Evolutionary conservation across 2,113 vertebrate genomes (phyloP).

Genomic region (Polyodon spathula): DNA sequence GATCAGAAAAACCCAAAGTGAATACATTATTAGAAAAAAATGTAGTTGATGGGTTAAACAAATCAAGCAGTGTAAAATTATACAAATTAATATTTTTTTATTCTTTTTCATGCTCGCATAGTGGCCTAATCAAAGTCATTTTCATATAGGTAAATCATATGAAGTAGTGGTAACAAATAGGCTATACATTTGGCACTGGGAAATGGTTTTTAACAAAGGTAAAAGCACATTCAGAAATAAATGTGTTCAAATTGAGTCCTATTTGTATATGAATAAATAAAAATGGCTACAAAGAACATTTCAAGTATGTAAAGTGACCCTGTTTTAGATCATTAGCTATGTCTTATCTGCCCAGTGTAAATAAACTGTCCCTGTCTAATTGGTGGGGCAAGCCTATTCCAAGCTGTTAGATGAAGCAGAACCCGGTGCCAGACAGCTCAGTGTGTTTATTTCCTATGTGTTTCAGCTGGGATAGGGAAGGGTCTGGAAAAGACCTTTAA

Average conservation of each 20-base stretch:
- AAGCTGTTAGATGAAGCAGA: slow-evolving; percentile 34
- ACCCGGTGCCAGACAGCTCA: slow-evolving; percentile 53
- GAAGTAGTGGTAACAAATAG: too few species aligned
- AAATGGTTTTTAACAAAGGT: too few species aligned
- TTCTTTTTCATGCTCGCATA: background rate
- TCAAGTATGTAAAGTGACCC: too few species aligned
- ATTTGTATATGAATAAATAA: too few species aligned
- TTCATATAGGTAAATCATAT: too few species aligned
- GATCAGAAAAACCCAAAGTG: slow-evolving; percentile 61
- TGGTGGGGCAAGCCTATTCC: slow-evolving; percentile 33
- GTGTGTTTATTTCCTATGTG: slow-evolving; percentile 52
- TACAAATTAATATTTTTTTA: background rate
- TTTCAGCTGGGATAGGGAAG: slow-evolving; percentile 37
- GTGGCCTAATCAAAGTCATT: too few species aligned
- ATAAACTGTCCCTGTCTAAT: slow-evolving; percentile 47
- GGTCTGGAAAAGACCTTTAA: slow-evolving; percentile 37
- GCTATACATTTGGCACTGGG: too few species aligned
- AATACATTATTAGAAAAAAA: slow-evolving; percentile 45
- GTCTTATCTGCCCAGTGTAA: slow-evolving; percentile 35
- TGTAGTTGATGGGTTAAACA: slow-evolving; percentile 39
- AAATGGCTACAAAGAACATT: too few species aligned
- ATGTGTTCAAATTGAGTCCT: too few species aligned
- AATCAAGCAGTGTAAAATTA: slow-evolving; percentile 4
- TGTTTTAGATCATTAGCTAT: slow-evolving; percentile 3
- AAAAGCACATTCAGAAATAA: too few species aligned